These are phyloP conservation scores for Sternarchorhynchus goeldii DNA, from an alignment of 2,797 vertebrate genomes.

Conservation along the genomic window DNA sequence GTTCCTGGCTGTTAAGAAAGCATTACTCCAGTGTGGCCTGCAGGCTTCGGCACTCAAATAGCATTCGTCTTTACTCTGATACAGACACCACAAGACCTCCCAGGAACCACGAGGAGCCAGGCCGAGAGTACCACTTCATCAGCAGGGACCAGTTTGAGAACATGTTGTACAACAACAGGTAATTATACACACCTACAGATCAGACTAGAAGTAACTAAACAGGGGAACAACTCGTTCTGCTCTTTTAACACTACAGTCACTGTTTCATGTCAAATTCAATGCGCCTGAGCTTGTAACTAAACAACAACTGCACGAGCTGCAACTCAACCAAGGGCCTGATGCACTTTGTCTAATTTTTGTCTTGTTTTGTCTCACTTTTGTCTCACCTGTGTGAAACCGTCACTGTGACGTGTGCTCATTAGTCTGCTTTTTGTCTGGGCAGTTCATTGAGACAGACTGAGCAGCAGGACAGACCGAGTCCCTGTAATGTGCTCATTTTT, in stretches of 20 bases:
- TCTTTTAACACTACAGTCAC: too few species aligned
- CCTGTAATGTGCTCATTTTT: not conserved
- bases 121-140: constrained; percentile 91
- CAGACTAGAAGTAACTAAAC: not conserved
- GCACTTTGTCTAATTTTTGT: not conserved
- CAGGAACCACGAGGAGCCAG: constrained; percentile 87
- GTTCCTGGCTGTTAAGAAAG: not conserved
- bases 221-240: too few species aligned
- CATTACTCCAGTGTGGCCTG: not conserved
- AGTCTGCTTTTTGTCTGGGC: too few species aligned
- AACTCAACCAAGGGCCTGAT: not conserved
- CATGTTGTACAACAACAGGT: constrained; percentile 90
- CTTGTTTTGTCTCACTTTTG: not conserved
- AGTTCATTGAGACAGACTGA: too few species aligned
- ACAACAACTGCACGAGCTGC: too few species aligned
- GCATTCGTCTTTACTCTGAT: not conserved
- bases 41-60: too few species aligned
- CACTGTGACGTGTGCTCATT: not conserved
- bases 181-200: constrained; percentile 1
- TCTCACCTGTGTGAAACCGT: not conserved
- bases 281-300: too few species aligned
- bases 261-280: too few species aligned
- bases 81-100: constrained; percentile 82
- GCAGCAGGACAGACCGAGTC: too few species aligned
- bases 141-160: constrained; percentile 88